A percentile compares a stretch with the other conserved stretches of the same genome.
Evolutionary conservation across 2,888 invertebrate genomes (phyloP).

Genomic region (Polymixis lichenea): DNA sequence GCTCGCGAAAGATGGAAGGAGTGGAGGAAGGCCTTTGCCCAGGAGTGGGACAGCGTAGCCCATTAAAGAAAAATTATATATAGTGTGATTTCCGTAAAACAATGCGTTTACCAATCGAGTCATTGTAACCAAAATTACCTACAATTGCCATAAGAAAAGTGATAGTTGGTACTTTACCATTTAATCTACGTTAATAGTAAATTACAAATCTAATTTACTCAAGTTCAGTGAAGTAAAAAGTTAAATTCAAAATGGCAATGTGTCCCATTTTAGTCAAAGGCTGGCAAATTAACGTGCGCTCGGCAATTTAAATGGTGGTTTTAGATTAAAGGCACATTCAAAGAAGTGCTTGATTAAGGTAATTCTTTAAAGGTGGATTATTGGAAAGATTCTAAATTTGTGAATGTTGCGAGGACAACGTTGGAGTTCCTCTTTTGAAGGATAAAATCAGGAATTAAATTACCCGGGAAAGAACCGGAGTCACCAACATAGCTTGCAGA

Average conservation of each 20-base stretch:
- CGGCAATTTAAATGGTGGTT: constrained; percentile 64
- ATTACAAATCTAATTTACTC: constrained; percentile 22
- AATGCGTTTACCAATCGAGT: neutral
- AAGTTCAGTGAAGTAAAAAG: neutral
- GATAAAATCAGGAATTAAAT: too few relatives aligned
- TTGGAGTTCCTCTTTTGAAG: too few relatives aligned
- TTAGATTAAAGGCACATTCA: constrained; percentile 65
- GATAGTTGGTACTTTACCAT: neutral
- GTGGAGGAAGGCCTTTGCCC: neutral
- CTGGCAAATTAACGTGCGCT: constrained; percentile 67
- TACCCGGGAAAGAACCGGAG: too few relatives aligned
- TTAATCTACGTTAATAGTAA: neutral
- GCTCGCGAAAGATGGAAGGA: neutral
- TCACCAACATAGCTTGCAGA: too few relatives aligned
- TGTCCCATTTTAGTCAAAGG: constrained; percentile 63
- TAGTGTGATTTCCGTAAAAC: neutral
- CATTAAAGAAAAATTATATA: neutral
- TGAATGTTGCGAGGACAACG: neutral
- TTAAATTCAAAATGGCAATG: constrained; percentile 37
- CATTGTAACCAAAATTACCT: neutral
- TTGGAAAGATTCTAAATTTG: constrained; percentile 19
- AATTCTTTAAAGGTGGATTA: constrained; percentile 44
- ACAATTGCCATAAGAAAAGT: neutral
- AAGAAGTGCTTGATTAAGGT: constrained; percentile 54
- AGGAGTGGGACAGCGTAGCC: neutral